A percentile compares a stretch with the other conserved stretches of the same genome.
phyloP scores from a whole-genome alignment of 2,113 vertebrate species.

The Anhinga rufa region DNA sequence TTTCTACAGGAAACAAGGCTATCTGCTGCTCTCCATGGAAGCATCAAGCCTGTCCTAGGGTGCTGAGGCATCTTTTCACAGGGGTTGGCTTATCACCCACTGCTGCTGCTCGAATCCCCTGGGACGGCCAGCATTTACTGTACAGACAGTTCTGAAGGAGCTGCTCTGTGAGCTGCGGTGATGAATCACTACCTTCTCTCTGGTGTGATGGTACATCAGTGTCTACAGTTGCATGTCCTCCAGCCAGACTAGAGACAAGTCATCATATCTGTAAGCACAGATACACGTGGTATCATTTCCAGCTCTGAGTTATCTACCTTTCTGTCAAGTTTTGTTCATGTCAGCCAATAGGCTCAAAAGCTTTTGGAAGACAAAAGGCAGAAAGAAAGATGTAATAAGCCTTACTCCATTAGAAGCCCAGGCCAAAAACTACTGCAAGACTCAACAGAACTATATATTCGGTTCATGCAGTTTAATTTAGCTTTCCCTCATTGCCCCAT shows the following conservation, averaged over 20 bases:
- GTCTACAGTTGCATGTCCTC: slow-evolving; percentile 2
- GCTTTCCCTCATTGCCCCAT: background rate
- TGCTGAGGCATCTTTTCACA: background rate
- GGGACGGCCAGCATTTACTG: background rate
- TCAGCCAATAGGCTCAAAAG: background rate
- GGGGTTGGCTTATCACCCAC: background rate
- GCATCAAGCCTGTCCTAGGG: background rate
- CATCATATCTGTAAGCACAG: background rate
- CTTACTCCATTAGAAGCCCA: background rate
- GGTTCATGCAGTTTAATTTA: background rate
- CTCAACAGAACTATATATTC: background rate
- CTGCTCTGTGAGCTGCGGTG: background rate
- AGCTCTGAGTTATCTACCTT: background rate
- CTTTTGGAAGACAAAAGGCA: slow-evolving; percentile 23
- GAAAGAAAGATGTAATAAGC: background rate
- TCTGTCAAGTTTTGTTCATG: background rate
- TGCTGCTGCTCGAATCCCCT: background rate
- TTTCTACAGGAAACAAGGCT: background rate
- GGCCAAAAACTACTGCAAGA: background rate
- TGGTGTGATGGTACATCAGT: slow-evolving; percentile 6
- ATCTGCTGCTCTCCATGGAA: background rate
- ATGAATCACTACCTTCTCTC: slow-evolving; percentile 30
- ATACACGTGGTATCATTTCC: background rate
- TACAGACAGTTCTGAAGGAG: slow-evolving; percentile 4
- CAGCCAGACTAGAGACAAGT: background rate